phyloP scores from a whole-genome alignment of 2,113 vertebrate species.

The Benitochromis conjunctus region DNA sequence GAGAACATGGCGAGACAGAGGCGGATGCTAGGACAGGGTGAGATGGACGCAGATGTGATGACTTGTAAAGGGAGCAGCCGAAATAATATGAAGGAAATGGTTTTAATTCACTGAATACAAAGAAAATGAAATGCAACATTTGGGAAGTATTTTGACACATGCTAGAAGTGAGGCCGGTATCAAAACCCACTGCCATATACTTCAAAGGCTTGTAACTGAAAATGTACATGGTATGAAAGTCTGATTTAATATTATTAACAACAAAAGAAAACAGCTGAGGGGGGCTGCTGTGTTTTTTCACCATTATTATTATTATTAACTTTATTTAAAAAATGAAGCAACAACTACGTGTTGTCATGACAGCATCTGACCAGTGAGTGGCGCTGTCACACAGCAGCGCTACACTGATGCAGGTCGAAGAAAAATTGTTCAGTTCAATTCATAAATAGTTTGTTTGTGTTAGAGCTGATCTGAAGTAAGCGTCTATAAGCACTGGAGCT shows the following conservation, averaged over 20 bases:
- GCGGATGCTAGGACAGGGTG: accelerated
- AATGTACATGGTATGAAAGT: not conserved
- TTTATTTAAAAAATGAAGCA: not conserved
- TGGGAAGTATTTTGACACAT: not conserved
- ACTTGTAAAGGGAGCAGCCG: not conserved
- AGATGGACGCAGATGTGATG: too few relatives aligned
- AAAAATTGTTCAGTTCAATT: not conserved
- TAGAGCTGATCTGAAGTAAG: not conserved
- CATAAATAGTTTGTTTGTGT: accelerated
- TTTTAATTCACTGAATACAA: not conserved
- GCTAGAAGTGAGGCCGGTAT: accelerated
- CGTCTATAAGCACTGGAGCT: not conserved
- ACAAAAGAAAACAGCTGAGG: not conserved
- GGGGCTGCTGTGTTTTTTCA: not conserved
- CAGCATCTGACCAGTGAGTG: not conserved
- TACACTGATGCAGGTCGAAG: not conserved
- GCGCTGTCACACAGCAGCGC: not conserved
- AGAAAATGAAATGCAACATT: not conserved
- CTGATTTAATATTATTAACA: accelerated
- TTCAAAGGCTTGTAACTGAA: not conserved
- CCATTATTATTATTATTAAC: not conserved
- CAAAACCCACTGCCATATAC: not conserved
- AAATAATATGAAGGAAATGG: not conserved
- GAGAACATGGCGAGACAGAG: not conserved
- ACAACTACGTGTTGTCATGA: not conserved